phyloP scores from a whole-genome alignment of 2,113 vertebrate genomes.

The Triplophysa siluroides region DNA sequence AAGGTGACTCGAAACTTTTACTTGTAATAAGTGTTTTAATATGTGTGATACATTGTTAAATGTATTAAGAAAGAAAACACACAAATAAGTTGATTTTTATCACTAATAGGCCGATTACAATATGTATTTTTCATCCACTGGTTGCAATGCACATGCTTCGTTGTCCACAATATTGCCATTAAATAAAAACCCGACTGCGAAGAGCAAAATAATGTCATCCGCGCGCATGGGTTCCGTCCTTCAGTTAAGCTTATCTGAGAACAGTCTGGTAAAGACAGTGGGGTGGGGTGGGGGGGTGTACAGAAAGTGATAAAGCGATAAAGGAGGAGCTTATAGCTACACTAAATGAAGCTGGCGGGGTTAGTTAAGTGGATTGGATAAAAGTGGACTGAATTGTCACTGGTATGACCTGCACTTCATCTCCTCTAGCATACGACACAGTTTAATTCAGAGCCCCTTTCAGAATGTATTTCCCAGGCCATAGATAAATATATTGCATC shows the following conservation, averaged over 20 bases:
- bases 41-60: too few relatives aligned
- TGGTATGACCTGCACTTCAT: constrained; percentile 35
- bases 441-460: background rate
- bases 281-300: constrained; percentile 7
- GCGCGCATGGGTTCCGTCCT: constrained; percentile 57
- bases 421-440: constrained; percentile 14
- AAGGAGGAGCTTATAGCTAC: background rate
- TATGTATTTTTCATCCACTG: background rate
- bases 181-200: constrained; percentile 10
- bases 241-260: constrained; percentile 54
- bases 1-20: constrained; percentile 78
- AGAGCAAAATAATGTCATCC: constrained; percentile 59
- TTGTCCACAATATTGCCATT: constrained; percentile 41
- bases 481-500: constrained; percentile 14
- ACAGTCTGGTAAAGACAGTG: constrained; percentile 20
- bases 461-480: background rate
- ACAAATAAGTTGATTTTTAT: too few relatives aligned
- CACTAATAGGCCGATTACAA: background rate
- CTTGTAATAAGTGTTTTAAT: too few relatives aligned
- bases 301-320: constrained; percentile 34
- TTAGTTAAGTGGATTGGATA: constrained; percentile 42
- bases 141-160: constrained; percentile 25
- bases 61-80: background rate
- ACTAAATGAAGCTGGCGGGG: constrained; percentile 11
- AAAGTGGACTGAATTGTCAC: constrained; percentile 37